Evolutionary conservation across 2,888 invertebrate species (phyloP).

Genomic region (Chironomus tentans): DNA sequence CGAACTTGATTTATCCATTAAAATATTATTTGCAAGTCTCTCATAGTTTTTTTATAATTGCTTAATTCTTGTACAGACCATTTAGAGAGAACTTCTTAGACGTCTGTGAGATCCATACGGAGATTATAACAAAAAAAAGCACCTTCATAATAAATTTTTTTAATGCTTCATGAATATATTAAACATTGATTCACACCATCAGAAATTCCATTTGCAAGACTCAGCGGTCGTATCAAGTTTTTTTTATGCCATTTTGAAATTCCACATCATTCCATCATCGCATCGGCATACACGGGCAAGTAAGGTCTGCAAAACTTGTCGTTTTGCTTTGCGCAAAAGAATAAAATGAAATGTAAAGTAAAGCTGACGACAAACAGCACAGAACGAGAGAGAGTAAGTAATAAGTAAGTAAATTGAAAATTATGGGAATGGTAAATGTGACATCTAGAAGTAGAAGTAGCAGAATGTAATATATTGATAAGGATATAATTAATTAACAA

Average conservation of each 20-base stretch:
- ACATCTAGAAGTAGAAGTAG: not conserved
- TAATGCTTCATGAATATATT: not conserved
- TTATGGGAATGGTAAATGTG: not conserved
- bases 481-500: slow-evolving; percentile 23
- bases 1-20: too few species aligned
- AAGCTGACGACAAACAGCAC: not conserved
- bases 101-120: too few species aligned
- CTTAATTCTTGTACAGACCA: too few species aligned
- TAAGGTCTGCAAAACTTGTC: not conserved
- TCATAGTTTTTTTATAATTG: too few species aligned
- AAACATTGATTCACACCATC: slow-evolving; percentile 22
- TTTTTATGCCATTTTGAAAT: slow-evolving; percentile 10
- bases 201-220: slow-evolving; percentile 24
- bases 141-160: too few species aligned
- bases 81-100: too few species aligned
- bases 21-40: too few species aligned
- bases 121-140: too few species aligned
- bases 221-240: slow-evolving; percentile 11
- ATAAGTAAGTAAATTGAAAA: not conserved
- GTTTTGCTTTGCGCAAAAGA: not conserved
- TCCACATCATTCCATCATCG: slow-evolving; percentile 2
- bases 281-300: too few species aligned
- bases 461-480: not conserved
- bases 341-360: not conserved
- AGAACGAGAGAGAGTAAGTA: not conserved